Percentiles rank a stretch among this genome's conserved stretches.
These are phyloP conservation scores for Thamnaconus septentrionalis DNA, from an alignment of 2,113 vertebrate genomes.

Conservation along the genomic window DNA sequence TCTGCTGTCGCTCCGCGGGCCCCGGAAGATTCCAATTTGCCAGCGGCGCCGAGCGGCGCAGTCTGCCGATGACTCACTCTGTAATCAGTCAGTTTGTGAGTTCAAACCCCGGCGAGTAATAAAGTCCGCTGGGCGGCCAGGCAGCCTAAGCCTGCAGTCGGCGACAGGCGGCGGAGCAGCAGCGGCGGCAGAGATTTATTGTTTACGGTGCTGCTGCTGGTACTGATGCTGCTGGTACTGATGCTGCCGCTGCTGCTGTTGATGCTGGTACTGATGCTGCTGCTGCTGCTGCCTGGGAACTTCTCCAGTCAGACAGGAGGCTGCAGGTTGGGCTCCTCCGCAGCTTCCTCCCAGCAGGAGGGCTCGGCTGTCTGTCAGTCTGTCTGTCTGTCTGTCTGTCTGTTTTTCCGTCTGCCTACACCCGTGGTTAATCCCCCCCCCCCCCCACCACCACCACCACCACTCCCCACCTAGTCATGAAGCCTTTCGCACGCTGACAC, in stretches of 20 bases:
- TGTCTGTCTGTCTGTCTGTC: too few species aligned
- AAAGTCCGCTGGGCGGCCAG: conserved; percentile 23
- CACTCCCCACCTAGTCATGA: too few species aligned
- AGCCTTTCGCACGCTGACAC: conserved; percentile 22
- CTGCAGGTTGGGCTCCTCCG: conserved; percentile 57
- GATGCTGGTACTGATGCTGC: not conserved
- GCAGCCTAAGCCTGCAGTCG: not conserved
- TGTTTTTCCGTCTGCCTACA: too few species aligned
- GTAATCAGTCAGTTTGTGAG: conserved; percentile 56
- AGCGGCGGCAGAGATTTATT: conserved; percentile 47
- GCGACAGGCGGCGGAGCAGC: conserved; percentile 30
- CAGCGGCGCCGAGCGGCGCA: conserved; percentile 36
- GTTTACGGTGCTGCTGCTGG: conserved; percentile 28
- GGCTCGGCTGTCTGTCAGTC: too few species aligned
- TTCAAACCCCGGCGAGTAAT: conserved; percentile 35
- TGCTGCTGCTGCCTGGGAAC: conserved; percentile 41
- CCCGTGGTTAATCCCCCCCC: too few species aligned
- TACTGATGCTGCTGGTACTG: too few species aligned
- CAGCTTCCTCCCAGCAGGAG: too few species aligned
- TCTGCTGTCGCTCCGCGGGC: too few species aligned
- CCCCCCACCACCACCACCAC: too few species aligned
- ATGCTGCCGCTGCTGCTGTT: too few species aligned
- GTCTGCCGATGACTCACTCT: conserved; percentile 64
- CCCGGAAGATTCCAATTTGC: conserved; percentile 16
- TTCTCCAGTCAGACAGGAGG: conserved; percentile 35